Evolutionary conservation across 2,113 vertebrate genomes (phyloP), one percentile per base, ranked within the genome.

Genomic region (Pollachius pollachius): DNA sequence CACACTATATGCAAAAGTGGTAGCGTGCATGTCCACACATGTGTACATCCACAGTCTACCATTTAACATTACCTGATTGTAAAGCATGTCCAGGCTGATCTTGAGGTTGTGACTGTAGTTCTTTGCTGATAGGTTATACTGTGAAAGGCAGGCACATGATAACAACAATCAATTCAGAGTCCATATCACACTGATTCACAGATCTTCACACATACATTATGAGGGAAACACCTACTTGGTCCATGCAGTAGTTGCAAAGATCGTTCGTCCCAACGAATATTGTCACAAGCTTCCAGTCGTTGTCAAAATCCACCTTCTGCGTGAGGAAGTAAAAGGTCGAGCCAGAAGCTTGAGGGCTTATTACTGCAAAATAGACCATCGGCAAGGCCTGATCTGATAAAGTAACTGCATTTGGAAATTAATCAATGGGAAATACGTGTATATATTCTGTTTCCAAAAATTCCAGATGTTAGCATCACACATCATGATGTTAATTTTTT

Each of bases 281-380:
- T 0, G 96, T 98, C 78, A 96, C 85, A 77, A 99, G 85, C 88
- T 99, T 98, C 96, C 97, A 99, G 76, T 98, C 95, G 2, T 90
- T 78, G 52, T 94, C 72, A 83, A 95, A 94, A 82, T 95, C 81
- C 73, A 98, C 92, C 18, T 89, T 70, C 96, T 98, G 78, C 70
- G 15, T 52, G 18, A 67, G 4, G 56, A 17, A 56, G 17, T 18
- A 0, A 56, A 67, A 13, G 41, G 17, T 15, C 15, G 5, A 60
- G 3, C 60, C 0, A 4, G 4, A 34, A 34, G 30, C 30, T 34
- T 34, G 30, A 34, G 30, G 30, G 30, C 0, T 34, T 34, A 34
- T 34, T 34, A 5, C 30, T 34, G 30, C 30, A 34, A 2, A 34
- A 34, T 34, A 34, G 30, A 34, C 30, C 30, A 34, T 34, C 30